Evolutionary conservation across 2,888 invertebrate genomes (phyloP), one percentile per base, ranked within the genome.

Genomic region (Cheilosia grossa): DNA sequence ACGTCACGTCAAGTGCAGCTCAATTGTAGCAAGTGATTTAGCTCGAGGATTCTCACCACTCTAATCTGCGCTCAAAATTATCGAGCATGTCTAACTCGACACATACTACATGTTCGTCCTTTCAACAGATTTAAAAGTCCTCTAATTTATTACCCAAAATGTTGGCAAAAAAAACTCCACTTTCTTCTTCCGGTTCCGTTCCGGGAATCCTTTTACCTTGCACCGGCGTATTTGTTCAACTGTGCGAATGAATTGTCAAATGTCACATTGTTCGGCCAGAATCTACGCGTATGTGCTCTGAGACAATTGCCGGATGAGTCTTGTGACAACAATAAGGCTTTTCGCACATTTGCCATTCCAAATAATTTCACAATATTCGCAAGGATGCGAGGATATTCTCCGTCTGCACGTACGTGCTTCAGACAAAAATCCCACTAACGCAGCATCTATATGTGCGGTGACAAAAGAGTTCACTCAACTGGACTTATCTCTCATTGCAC

Each of bases 291-390:
- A 83, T 83, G 83, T 83, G 83, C 40, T 70, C 69, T 66, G 70
- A 70, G 59, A 81, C 80, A 85, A 85, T 77, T 51, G 42, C 33
- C 15, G 47, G 81, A 77, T 81, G 75, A 75, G 72, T 81, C 67
- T 21, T 81, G 40, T 67, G 72, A 72, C 81, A 81, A 85, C 85
- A 85, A 85, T 85, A 72, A 75, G 85, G 72, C 81, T 85, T 85
- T 85, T 85, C 85, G 58, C 85, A 85, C 85, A 85, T 85, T 85
- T 85, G 67, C 0, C 85, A 85, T 85, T 85, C 72, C 85, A 77
- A 81, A 67, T 77, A 85, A 85, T 85, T 81, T 81, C 81, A 81
- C 85, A 80, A 80, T 85, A 3, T 54, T 63, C 37, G 49, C 70
- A 40, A 69, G 67, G 30, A 67, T 44, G n/a, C 17, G 27, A n/a